phyloP scores from a whole-genome alignment of 2,888 invertebrate genomes.

The Lottia scabra region DNA sequence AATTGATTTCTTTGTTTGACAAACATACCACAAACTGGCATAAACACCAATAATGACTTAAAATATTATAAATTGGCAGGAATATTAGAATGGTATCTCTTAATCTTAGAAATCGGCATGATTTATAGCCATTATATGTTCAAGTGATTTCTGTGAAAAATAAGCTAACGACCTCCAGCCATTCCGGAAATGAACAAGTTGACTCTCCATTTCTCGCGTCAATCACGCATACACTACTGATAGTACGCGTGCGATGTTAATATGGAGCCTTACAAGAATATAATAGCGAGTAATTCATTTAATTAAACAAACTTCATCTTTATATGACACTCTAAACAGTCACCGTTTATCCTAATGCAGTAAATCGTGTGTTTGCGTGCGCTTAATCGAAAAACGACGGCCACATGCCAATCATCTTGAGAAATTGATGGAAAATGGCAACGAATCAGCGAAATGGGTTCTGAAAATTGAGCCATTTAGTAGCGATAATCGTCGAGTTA shows the following conservation, averaged over 20 bases:
- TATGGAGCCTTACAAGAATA: constrained; percentile 18
- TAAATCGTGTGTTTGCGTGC: constrained; percentile 5
- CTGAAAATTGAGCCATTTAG: not conserved
- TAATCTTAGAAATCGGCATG: not conserved
- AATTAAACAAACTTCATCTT: constrained; percentile 11
- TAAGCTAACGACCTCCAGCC: not conserved
- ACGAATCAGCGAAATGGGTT: not conserved
- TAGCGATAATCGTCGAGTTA: constrained; percentile 4
- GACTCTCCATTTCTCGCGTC: constrained; percentile 19
- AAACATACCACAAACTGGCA: too few relatives aligned
- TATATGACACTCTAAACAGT: not conserved
- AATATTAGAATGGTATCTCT: not conserved
- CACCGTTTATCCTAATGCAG: constrained; percentile 3
- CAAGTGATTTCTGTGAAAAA: not conserved
- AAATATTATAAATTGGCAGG: not conserved
- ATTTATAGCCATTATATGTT: constrained; percentile 4
- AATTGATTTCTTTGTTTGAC: too few relatives aligned
- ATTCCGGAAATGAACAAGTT: constrained; percentile 20
- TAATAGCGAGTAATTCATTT: constrained; percentile 20
- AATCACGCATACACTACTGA: constrained; percentile 18
- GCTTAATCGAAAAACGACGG: not conserved
- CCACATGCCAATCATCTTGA: not conserved
- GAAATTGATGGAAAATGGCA: constrained; percentile 7
- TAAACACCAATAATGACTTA: not conserved
- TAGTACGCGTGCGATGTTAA: constrained; percentile 18